Conservation (phyloP, 2,797 vertebrate species). For the Menidia menidia region DNA sequence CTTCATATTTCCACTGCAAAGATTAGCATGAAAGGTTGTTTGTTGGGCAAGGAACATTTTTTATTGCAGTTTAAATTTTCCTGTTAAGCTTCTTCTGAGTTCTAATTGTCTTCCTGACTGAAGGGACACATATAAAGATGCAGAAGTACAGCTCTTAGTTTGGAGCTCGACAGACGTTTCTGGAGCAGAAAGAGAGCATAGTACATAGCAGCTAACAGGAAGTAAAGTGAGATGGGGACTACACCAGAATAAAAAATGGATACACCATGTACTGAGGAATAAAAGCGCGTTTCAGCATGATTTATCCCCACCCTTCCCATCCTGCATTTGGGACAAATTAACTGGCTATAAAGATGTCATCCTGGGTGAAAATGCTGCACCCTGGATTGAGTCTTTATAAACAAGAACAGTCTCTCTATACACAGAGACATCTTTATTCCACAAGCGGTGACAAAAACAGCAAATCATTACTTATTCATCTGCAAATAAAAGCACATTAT, state of each 20-base stretch:
- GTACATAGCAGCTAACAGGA: constrained; percentile 1
- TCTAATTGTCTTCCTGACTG: constrained; percentile 23
- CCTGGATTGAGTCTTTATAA: neutral
- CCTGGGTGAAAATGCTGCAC: constrained; percentile 19
- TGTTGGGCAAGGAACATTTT: too few relatives aligned
- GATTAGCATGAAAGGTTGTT: neutral
- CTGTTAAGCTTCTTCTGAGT: constrained; percentile 10
- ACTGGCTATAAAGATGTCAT: constrained; percentile 10
- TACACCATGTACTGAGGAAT: constrained; percentile 16
- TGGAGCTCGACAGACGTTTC: constrained; percentile 39
- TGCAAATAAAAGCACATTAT: constrained; percentile 2
- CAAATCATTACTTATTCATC: constrained; percentile 4
- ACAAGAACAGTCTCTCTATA: constrained; percentile 13
- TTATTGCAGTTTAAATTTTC: constrained; percentile 9
- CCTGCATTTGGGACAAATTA: constrained; percentile 33
- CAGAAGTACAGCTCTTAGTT: constrained; percentile 32
- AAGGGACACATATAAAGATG: constrained; percentile 15
- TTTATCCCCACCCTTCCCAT: constrained; percentile 29
- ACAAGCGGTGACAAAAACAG: constrained; percentile 16
- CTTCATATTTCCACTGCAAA: neutral
- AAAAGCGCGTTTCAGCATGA: constrained; percentile 23
- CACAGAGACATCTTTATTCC: constrained; percentile 9
- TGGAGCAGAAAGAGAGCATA: constrained; percentile 11
- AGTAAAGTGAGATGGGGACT: constrained; percentile 18
- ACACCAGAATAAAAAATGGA: constrained; percentile 23